Evolutionary conservation across 1,140 invertebrate species (phyloP).

Genomic region (Spodoptera frugiperda): DNA sequence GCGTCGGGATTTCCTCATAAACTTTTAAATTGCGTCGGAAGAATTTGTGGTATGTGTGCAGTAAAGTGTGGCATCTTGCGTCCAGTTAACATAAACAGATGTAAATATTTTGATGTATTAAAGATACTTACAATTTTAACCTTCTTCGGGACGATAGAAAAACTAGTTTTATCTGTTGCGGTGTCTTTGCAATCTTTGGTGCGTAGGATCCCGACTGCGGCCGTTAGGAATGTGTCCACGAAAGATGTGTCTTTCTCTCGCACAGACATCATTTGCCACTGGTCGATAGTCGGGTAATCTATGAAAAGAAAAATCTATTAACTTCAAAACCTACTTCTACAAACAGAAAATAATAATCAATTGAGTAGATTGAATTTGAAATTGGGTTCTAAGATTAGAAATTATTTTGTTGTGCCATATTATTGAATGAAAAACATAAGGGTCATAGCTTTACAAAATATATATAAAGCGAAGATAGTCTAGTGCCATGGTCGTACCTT

Average conservation of each 20-base stretch:
- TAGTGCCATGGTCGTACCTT: slow-evolving; percentile 58
- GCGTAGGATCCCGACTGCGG: slow-evolving; percentile 90
- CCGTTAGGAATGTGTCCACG: slow-evolving; percentile 92
- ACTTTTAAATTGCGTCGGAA: slow-evolving; percentile 23
- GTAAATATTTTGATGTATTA: slow-evolving; percentile 6
- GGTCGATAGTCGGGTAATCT: slow-evolving; percentile 90
- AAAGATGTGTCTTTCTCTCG: slow-evolving; percentile 93
- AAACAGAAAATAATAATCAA: too few relatives aligned
- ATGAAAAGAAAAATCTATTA: slow-evolving; percentile 58
- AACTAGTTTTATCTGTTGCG: slow-evolving; percentile 88
- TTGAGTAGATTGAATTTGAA: too few relatives aligned
- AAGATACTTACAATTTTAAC: slow-evolving; percentile 89
- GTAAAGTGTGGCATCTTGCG: slow-evolving; percentile 5
- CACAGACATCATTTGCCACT: slow-evolving; percentile 92
- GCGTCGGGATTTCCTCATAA: slow-evolving; percentile 17
- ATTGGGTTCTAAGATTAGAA: too few relatives aligned
- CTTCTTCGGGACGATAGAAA: slow-evolving; percentile 93
- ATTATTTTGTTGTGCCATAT: too few relatives aligned
- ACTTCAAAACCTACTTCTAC: neutral
- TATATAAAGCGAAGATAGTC: too few relatives aligned
- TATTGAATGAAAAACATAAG: too few relatives aligned
- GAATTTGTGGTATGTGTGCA: slow-evolving; percentile 24
- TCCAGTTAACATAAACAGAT: slow-evolving; percentile 18
- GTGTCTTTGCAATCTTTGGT: slow-evolving; percentile 87
- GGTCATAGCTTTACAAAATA: too few relatives aligned